Base-by-base conservation (phyloP, 2,797 vertebrate genomes). In the Eulemur rubriventer region DNA sequence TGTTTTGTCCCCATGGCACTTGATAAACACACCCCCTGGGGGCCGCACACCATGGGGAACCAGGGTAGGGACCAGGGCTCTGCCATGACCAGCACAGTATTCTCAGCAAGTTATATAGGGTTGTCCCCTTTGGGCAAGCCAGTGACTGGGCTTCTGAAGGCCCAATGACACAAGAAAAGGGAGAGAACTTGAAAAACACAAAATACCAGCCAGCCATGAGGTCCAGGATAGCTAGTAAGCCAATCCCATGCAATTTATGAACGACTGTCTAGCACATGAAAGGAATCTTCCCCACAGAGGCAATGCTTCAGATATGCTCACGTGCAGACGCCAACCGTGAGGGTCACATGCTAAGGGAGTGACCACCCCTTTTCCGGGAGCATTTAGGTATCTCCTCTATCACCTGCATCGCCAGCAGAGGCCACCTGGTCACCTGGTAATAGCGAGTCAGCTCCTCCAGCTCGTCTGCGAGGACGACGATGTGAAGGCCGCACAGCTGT, bases 391-490 rank as follows among this genome's bases (percentile, higher is more conserved):
- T 86, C 26, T 52, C 30, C 52, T 24, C 52, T 24, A 38, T 52
- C 22, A 78, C 14, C 33, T 63, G 16, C 12, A 46, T 38, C 10
- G 65, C 17, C 33, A 70, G 26, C 7, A 70, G 90, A 79, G 67
- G 50, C 46, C 18, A 46, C 33, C 28, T 59, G 41, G 22, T 24
- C n/a, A 99, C 99, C 99, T 99, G 99, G 97, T 99, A 99, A 97
- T 99, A 99, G 97, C 98, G 99, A 86, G 99, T 99, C 86, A 99
- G 98, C 89, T 99, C 99, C 96, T 99, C 99, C 35, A 99, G 99
- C 96, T 99, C 99, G 96, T 99, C 99, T 0, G 99, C 99, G 4
- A 99, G 99, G 86, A 99, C 99, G 18, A 99, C 99, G 67, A 99
- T 99, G 92, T 99, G 99, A 84, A 99, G 99, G 59, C 99, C 99